Evolutionary conservation across 2,888 invertebrate genomes (phyloP), one percentile per base, ranked within the genome.

Genomic region (Notodonta dromedarius): DNA sequence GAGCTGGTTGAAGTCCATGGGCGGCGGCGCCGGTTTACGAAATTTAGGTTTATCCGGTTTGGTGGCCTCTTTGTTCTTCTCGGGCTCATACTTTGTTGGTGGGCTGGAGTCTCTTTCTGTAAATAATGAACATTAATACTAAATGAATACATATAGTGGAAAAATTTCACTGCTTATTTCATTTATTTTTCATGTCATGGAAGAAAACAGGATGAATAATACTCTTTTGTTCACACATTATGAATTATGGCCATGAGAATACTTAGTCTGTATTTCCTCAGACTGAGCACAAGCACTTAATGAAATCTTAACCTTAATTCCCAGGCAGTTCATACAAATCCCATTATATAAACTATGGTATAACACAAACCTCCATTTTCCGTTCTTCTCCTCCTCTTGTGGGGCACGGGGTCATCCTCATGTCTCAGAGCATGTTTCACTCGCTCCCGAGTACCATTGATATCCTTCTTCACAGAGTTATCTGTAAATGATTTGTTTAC

Each of bases 361-460:
- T 84, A 14, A 62, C 79, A 86, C 60, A 70, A 78, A 88, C 86
- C 88, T 87, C 74, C 83, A 80, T 66, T 85, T 79, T 90, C 85
- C 50, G 73, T 80, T 80, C 84, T 86, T 57, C 91, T 77, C 70
- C 87, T 95, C 65, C 96, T 87, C 71, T 95, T 95, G 74, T 96
- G 96, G 0, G 96, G 96, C 39, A 95, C 87, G 57, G 94, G 93
- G 54, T 96, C 96, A 74, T 97, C 97, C 72, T 96, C 95, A 77
- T 95, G 95, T 76, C 96, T 96, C 13, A 98, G 89, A 0, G 97
- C 97, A 69, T 96, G 96, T 83, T 95, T 96, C 0, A 97, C 97
- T 70, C 97, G 94, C 76, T 97, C 96, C 79, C 95, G 95, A 2
- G 96, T 96, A 14, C 94, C 94, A 63, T 91, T 94, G 16, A 95